A percentile compares a stretch with the other conserved stretches of the same genome.
Evolutionary conservation across 1,140 invertebrate species (phyloP).

Genomic region (Glossosoma conforme): DNA sequence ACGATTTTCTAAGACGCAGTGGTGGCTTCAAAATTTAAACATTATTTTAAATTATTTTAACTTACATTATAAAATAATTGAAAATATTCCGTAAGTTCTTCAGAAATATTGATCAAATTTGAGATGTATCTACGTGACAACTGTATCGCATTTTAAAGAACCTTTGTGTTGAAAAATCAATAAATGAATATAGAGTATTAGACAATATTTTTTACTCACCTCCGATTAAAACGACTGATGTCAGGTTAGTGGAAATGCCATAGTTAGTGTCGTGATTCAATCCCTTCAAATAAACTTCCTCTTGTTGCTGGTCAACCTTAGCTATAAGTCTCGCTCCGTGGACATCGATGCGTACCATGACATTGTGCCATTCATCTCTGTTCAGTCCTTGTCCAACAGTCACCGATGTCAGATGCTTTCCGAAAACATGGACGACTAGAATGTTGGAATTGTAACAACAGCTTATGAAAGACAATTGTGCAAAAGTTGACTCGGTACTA

Average conservation of each 20-base stretch:
- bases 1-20: too few relatives aligned
- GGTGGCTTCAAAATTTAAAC: too few relatives aligned
- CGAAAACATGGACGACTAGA: slow-evolving; percentile 80
- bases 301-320: slow-evolving; percentile 73
- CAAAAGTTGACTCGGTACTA: neutral
- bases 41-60: too few relatives aligned
- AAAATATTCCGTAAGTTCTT: too few relatives aligned
- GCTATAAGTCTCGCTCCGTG: slow-evolving; percentile 74
- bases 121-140: too few relatives aligned
- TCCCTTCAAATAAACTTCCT: slow-evolving; percentile 73
- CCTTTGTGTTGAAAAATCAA: too few relatives aligned
- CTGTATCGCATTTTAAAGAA: too few relatives aligned
- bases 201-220: slow-evolving; percentile 54
- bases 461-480: slow-evolving; percentile 6
- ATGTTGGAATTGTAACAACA: too few relatives aligned
- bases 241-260: slow-evolving; percentile 74
- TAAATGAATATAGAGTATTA: neutral
- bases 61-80: too few relatives aligned
- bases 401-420: slow-evolving; percentile 76
- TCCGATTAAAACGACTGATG: slow-evolving; percentile 83
- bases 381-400: slow-evolving; percentile 86
- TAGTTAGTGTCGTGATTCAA: slow-evolving; percentile 77
- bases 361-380: slow-evolving; percentile 83
- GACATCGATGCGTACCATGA: slow-evolving; percentile 75
- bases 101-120: too few relatives aligned